These are phyloP conservation scores for Drosophila siamana DNA, from an alignment of 2,888 invertebrate species.

Conservation along the genomic window DNA sequence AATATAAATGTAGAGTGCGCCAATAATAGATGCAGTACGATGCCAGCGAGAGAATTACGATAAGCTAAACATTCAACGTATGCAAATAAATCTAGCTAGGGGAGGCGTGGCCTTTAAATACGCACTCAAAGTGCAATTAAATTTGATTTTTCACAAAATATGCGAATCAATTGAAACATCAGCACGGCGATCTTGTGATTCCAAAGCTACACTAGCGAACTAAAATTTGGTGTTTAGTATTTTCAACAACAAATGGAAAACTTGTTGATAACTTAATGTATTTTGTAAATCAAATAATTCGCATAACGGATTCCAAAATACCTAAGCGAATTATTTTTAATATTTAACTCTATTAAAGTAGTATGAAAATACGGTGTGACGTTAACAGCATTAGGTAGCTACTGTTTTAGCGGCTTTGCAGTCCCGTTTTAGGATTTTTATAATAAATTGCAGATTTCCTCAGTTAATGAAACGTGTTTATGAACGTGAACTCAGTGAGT, in stretches of 20 bases:
- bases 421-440: conserved; percentile 1
- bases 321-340: too few relatives aligned
- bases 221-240: not conserved
- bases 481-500: too few relatives aligned
- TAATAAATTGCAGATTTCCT: not conserved
- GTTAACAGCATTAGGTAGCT: not conserved
- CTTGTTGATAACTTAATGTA: too few relatives aligned
- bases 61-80: conserved; percentile 48
- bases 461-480: not conserved
- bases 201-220: conserved; percentile 1
- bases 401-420: not conserved
- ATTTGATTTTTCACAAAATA: conserved; percentile 16
- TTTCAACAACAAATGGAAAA: too few relatives aligned
- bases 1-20: conserved; percentile 63
- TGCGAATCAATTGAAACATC: conserved; percentile 22
- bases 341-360: not conserved
- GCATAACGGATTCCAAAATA: too few relatives aligned
- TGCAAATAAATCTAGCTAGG: conserved; percentile 25
- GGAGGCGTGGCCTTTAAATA: conserved; percentile 25
- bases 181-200: conserved; percentile 3
- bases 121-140: conserved; percentile 41
- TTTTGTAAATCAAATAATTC: too few relatives aligned
- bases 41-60: conserved; percentile 30
- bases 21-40: conserved; percentile 59
- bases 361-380: not conserved